phyloP scores from a whole-genome alignment of 2,797 vertebrate genomes.

The Tadarida brasiliensis region DNA sequence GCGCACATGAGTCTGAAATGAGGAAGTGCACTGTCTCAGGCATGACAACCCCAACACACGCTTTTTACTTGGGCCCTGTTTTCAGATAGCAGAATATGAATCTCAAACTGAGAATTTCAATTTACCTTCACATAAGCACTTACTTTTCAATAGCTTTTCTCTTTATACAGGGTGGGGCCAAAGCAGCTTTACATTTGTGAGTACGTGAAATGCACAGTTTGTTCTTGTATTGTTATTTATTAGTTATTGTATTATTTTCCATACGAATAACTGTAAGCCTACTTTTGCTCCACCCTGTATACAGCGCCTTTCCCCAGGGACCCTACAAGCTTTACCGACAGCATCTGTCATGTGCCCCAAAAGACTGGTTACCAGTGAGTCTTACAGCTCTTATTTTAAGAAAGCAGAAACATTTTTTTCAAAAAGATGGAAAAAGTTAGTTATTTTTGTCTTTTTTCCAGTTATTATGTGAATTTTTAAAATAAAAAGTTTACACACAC shows the following conservation, averaged over 20 bases:
- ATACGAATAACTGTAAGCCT: neutral
- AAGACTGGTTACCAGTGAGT: constrained; percentile 28
- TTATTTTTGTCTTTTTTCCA: constrained; percentile 71
- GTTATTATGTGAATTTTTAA: constrained; percentile 64
- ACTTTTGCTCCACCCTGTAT: neutral
- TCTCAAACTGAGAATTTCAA: constrained; percentile 25
- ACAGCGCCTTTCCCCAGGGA: constrained; percentile 14
- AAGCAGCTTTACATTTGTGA: neutral
- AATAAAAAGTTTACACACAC: neutral
- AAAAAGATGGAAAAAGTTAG: constrained; percentile 60
- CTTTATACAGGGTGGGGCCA: neutral
- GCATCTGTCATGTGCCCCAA: constrained; percentile 34
- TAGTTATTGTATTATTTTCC: neutral
- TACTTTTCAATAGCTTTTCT: constrained; percentile 58
- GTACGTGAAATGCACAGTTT: neutral
- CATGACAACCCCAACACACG: neutral
- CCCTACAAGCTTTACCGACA: constrained; percentile 1
- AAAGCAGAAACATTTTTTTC: constrained; percentile 73
- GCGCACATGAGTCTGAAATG: neutral
- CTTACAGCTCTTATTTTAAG: constrained; percentile 74
- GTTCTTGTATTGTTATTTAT: neutral
- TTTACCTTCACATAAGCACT: constrained; percentile 50
- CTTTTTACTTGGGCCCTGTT: constrained; percentile 1
- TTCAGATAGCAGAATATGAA: constrained; percentile 27
- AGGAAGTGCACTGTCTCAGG: neutral